phyloP scores from a whole-genome alignment of 2,888 invertebrate genomes.

The Ophion slaviceki region DNA sequence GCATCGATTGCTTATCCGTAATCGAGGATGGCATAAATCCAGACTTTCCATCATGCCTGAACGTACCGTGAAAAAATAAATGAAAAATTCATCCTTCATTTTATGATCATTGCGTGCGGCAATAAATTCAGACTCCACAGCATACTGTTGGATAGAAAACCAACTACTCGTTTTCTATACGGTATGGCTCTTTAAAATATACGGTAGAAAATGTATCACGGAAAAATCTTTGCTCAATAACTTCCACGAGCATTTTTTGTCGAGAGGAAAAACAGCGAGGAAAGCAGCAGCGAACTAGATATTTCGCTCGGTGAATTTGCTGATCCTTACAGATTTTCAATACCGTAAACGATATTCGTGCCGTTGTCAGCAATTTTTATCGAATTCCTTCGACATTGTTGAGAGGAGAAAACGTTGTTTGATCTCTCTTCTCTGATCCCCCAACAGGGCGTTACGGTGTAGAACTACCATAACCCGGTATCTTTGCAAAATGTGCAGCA shows the following conservation, averaged over 20 bases:
- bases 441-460: neutral
- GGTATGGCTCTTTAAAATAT: neutral
- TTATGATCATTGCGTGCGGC: neutral
- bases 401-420: slow-evolving; percentile 47
- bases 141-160: neutral
- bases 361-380: slow-evolving; percentile 51
- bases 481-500: slow-evolving; percentile 1
- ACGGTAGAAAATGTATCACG: neutral
- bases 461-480: neutral
- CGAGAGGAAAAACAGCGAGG: slow-evolving; percentile 11
- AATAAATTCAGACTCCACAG: slow-evolving; percentile 2
- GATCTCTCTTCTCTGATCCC: slow-evolving; percentile 33
- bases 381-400: slow-evolving; percentile 41
- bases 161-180: neutral
- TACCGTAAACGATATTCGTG: slow-evolving; percentile 38
- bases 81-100: neutral
- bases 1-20: slow-evolving; percentile 53
- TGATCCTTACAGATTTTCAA: slow-evolving; percentile 44
- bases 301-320: slow-evolving; percentile 24
- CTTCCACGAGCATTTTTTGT: slow-evolving; percentile 15
- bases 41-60: neutral
- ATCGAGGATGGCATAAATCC: slow-evolving; percentile 34
- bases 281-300: slow-evolving; percentile 26
- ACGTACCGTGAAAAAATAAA: neutral
- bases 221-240: slow-evolving; percentile 15